Percentiles rank a stretch among this genome's conserved stretches.
These are phyloP conservation scores for Heterotilapia buettikoferi DNA, from an alignment of 2,113 vertebrate species.

Conservation along the genomic window DNA sequence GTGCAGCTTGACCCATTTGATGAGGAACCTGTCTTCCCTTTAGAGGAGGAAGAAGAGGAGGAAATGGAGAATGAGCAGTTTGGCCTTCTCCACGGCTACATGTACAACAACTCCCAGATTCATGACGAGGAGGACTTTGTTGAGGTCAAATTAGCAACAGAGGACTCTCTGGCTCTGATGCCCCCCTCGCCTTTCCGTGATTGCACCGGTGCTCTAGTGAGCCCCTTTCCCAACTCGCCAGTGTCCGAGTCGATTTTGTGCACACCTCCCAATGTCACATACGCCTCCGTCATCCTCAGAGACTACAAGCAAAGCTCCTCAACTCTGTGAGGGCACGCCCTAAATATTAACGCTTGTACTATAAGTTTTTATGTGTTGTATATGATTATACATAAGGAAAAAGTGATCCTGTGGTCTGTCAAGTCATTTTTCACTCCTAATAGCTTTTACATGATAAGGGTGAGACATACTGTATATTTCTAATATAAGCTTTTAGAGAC, in stretches of 20 bases:
- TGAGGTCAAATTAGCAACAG: conserved; percentile 76
- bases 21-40: conserved; percentile 70
- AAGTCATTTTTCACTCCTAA: conserved; percentile 22
- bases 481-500: conserved; percentile 19
- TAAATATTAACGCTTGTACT: not conserved
- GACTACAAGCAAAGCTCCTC: conserved; percentile 95
- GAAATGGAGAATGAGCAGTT: conserved; percentile 76
- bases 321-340: conserved; percentile 77
- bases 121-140: conserved; percentile 76
- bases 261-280: conserved; percentile 80
- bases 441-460: conserved; percentile 19
- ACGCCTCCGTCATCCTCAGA: conserved; percentile 86
- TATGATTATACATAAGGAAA: not conserved
- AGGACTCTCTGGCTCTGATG: conserved; percentile 83
- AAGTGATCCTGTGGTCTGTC: not conserved
- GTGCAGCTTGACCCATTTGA: conserved; percentile 71
- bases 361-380: conserved; percentile 11
- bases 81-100: conserved; percentile 84
- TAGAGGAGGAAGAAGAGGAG: conserved; percentile 59
- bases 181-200: conserved; percentile 95
- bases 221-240: conserved; percentile 83
- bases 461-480: conserved; percentile 14
- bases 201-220: conserved; percentile 77
- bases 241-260: conserved; percentile 89
- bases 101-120: conserved; percentile 79